Percentiles rank a stretch among this genome's conserved stretches.
Evolutionary conservation across 2,888 invertebrate species (phyloP).

Genomic region (Drosophila quasianomalipes): DNA sequence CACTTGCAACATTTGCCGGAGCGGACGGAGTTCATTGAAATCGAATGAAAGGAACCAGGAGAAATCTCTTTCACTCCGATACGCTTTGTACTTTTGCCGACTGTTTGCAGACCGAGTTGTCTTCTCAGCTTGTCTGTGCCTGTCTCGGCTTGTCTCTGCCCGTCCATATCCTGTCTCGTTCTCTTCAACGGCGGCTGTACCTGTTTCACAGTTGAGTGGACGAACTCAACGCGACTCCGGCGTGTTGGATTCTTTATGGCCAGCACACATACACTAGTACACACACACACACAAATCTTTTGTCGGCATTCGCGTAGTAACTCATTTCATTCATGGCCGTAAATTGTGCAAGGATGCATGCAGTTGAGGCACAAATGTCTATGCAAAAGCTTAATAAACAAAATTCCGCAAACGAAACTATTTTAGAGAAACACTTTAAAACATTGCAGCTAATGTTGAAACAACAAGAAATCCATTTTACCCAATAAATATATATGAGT

Average conservation of each 20-base stretch:
- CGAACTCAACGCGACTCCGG: slow-evolving; percentile 43
- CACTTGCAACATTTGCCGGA: slow-evolving; percentile 74
- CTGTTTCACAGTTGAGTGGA: slow-evolving; percentile 82
- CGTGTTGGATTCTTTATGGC: slow-evolving; percentile 65
- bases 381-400: slow-evolving; percentile 34
- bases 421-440: slow-evolving; percentile 31
- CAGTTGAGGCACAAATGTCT: slow-evolving; percentile 25
- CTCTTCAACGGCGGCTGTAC: slow-evolving; percentile 49
- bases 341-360: slow-evolving; percentile 67
- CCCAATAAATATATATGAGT: slow-evolving; percentile 13
- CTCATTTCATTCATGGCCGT: slow-evolving; percentile 76
- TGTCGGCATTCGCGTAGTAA: slow-evolving; percentile 72
- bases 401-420: slow-evolving; percentile 28
- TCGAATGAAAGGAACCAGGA: slow-evolving; percentile 67
- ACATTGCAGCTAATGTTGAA: slow-evolving; percentile 26
- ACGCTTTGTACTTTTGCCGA: slow-evolving; percentile 78
- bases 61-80: slow-evolving; percentile 70
- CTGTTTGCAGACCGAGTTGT: slow-evolving; percentile 46
- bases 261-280: slow-evolving; percentile 5
- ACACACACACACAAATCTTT: slow-evolving; percentile 54
- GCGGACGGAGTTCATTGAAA: slow-evolving; percentile 69
- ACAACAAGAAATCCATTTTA: slow-evolving; percentile 22
- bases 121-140: slow-evolving; percentile 15
- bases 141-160: slow-evolving; percentile 36
- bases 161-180: slow-evolving; percentile 64